Evolutionary conservation across 2,888 invertebrate genomes (phyloP), one percentile per base, ranked within the genome.

Genomic region (Clistopyga incitator): DNA sequence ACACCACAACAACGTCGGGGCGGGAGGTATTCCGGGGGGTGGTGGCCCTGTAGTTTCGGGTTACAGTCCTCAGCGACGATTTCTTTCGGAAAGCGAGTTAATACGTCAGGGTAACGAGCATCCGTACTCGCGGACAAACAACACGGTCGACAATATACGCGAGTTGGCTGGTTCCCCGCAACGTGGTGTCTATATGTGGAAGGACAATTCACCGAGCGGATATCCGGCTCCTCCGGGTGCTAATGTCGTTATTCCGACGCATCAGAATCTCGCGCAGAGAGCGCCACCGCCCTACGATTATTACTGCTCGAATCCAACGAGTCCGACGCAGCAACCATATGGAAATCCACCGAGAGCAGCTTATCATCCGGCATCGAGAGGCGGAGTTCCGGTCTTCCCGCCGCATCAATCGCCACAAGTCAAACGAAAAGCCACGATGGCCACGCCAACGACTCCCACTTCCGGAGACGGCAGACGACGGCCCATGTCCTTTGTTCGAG

Each of bases 111-210:
- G 89, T 45, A 90, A 89, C 72, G 89, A 89, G 89, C 94, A 96
- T 82, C 94, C 95, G 2, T 96, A 96, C 90, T 95, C 96, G 1
- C 94, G 96, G 84, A 95, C 95, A 86, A 97, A 96, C 94, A 96
- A 96, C 93, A 96, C 96, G 77, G 97, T 97, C 86, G 97, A 97
- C 93, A 97, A 97, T 93, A 97, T 98, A 90, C 95, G 98, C 85
- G 98, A 98, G 93, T 94, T 98, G 90, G 98, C 98, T 61, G 97
- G 97, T 65, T 97, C 97, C 71, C 98, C 98, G 70, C 98, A 98
- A 93, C 95, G 97, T 85, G 96, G 96, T 85, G 95, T 96, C 74
- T 97, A 97, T 92, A 96, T 96, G 94, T 97, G 96, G 97, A 96
- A 96, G 91, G 97, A 97, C 91, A 96, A 95, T 34, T 96, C 96